Base-by-base conservation (phyloP, 1,140 invertebrate genomes). In the Dendroctonus valens region DNA sequence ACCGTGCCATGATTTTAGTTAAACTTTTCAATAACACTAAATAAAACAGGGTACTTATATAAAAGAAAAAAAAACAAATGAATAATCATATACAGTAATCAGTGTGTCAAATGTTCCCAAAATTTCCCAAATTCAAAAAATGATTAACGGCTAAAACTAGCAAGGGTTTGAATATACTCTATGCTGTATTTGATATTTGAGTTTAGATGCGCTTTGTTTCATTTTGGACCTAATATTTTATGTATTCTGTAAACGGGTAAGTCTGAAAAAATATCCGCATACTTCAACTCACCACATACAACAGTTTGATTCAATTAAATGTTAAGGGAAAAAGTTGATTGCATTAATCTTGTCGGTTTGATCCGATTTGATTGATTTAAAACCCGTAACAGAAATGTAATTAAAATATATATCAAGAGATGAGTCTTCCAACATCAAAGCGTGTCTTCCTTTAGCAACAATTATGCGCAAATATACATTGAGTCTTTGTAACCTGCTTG, bases 21-120 rank as follows among this genome's bases (percentile, higher is more conserved):
- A n/a, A 55, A 65, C 12, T 38, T 54, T 65, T 65, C 53, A 54
- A 65, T 55, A 65, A 49, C 53, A 57, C 62, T 65, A 57, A 65
- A 53, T 49, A 57, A 65, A 55, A 65, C 62, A 65, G 62, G 62
- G 62, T 65, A 65, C 42, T 65, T 65, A 65, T 65, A 54, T 65
- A 41, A 65, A 57, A 52, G 26, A 51, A 51, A 51, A 51, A 51
- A 52, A 37, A 59, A 9, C 50, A 54, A 54, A 48, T 54, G 60
- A 53, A 46, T 53, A 63, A 63, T 52, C 50, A 54, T 63, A 54
- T 63, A 52, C 60, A 63, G 60, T 54, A 63, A 63, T 63, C 12
- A 51, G 26, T 61, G 48, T 52, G 48, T 52, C 48, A 61, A 61
- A 50, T 61, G 15, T 51, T 52, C 44, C 51, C 60, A 63, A 54